Base-by-base conservation (phyloP, 2,113 vertebrate species). In the Erythrolamprus reginae region DNA sequence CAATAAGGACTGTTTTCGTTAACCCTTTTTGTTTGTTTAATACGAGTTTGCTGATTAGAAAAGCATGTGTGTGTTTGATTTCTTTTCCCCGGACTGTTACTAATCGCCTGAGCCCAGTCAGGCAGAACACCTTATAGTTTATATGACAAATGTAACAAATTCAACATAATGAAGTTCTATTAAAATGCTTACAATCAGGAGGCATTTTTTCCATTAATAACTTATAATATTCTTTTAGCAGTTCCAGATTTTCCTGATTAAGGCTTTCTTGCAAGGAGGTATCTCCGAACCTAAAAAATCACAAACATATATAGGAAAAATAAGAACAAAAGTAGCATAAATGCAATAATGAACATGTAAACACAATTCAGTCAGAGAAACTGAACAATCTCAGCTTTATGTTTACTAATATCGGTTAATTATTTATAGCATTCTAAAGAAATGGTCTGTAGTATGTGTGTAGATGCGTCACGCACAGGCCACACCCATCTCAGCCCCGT, bases 211-310 rank as follows among this genome's bases (percentile, higher is more conserved):
- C 98, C 3, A 96, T 98, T 96, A 99, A 97, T 88, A 97, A 96
- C 91, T 98, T 98, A 95, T 97, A 99, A 97, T 99, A 99, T 87
- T 98, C 97, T 94, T 98, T 98, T 84, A 99, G 96, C 93, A 98
- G 97, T 95, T 99, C 98, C 93, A 99, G 98, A 95, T 99, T 99
- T 96, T 97, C 99, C 95, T 99, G 99, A 96, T 99, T 99, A 97
- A 99, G 98, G 94, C 97, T 98, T 95, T 99, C 99, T 96, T 99
- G 99, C 94, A 99, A 97, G 89, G 98, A 99, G 83, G 99, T 99
- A 95, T 99, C 99, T 90, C 99, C 99, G 96, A 99, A 99, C 95
- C 99, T 99, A 94, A 15, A 92, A 93, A 89, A 7, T 17, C 23
- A 96, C 17, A 94, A 23, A 84, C 26, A 42, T 42, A 77, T 3